Conservation (phyloP, 2,888 invertebrate genomes). For the Kryphioiulus occultus region DNA sequence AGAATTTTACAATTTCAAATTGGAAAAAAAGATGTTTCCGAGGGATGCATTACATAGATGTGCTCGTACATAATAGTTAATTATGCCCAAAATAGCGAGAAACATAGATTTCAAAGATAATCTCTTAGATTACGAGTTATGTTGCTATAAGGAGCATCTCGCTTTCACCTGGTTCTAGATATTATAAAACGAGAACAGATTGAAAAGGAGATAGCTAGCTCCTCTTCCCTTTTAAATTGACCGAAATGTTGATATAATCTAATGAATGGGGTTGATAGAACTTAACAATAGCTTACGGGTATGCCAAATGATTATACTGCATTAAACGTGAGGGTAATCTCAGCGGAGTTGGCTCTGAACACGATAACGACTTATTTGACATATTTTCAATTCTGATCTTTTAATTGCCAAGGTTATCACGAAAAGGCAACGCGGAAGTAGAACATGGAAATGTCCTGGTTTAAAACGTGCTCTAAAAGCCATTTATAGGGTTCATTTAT, state of each 20-base stretch:
- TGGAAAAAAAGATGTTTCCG: not conserved
- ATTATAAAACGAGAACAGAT: constrained; percentile 30
- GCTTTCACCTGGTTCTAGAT: not conserved
- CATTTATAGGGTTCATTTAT: not conserved
- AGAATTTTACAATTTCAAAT: not conserved
- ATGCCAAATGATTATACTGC: not conserved
- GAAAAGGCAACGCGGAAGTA: constrained; percentile 7
- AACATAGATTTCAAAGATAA: not conserved
- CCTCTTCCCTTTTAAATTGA: constrained; percentile 13
- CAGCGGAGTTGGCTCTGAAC: not conserved
- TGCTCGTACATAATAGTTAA: not conserved
- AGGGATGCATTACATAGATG: not conserved
- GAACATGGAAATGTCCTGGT: constrained; percentile 14
- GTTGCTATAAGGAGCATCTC: not conserved
- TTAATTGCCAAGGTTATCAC: constrained; percentile 35
- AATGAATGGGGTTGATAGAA: constrained; percentile 25
- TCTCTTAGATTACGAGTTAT: not conserved
- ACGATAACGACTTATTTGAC: constrained; percentile 22
- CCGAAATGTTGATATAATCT: constrained; percentile 16
- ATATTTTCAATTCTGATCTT: constrained; percentile 35
- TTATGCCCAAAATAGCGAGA: not conserved
- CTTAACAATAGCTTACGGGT: not conserved
- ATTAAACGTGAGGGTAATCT: constrained; percentile 6
- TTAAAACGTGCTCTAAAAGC: not conserved
- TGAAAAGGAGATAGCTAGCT: not conserved